A percentile compares a stretch with the other conserved stretches of the same genome.
Conservation (phyloP, 30 jellyfish, hydroid and myxozoan genomes). For the Aurelia aurita complex sp. Pacific region DNA sequence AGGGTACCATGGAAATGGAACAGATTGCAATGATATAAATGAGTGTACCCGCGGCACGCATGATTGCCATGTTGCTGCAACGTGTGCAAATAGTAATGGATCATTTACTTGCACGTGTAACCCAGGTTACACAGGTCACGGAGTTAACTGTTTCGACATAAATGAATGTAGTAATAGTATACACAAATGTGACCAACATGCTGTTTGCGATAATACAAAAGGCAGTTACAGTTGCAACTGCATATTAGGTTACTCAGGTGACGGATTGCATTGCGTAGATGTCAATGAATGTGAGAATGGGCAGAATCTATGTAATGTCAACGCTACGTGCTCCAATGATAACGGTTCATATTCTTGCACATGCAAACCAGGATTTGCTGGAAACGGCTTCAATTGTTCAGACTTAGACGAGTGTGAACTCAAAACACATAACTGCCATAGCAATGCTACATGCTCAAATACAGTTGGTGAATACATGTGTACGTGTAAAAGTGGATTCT, state of each 20-base stretch:
- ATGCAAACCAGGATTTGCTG: conserved; percentile 24
- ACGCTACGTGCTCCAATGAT: conserved; percentile 20
- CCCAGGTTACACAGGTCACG: conserved; percentile 76
- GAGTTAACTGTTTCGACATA: conserved; percentile 49
- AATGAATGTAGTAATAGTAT: conserved; percentile 22
- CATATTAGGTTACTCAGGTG: conserved; percentile 44
- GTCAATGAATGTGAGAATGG: conserved; percentile 40
- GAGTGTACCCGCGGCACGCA: conserved; percentile 38
- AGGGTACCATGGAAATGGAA: conserved; percentile 58
- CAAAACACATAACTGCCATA: conserved; percentile 33
- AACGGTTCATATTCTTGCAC: conserved; percentile 23
- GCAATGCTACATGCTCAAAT: conserved; percentile 31
- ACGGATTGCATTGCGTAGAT: conserved; percentile 45
- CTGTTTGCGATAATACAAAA: conserved; percentile 29
- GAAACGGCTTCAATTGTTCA: conserved; percentile 8
- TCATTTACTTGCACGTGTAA: conserved; percentile 66
- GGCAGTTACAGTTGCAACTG: conserved; percentile 57
- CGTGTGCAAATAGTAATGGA: conserved; percentile 75
- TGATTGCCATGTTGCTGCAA: conserved; percentile 65
- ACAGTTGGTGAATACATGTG: conserved; percentile 44
- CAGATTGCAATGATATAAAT: conserved; percentile 29
- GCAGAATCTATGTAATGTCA: conserved; percentile 9
- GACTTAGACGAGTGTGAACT: conserved; percentile 15
- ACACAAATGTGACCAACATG: conserved; percentile 23
- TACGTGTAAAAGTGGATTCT: conserved; percentile 52